A percentile compares a stretch with the other conserved stretches of the same genome.
phyloP scores from a whole-genome alignment of 2,888 invertebrate genomes.

The Trichacis sp. region DNA sequence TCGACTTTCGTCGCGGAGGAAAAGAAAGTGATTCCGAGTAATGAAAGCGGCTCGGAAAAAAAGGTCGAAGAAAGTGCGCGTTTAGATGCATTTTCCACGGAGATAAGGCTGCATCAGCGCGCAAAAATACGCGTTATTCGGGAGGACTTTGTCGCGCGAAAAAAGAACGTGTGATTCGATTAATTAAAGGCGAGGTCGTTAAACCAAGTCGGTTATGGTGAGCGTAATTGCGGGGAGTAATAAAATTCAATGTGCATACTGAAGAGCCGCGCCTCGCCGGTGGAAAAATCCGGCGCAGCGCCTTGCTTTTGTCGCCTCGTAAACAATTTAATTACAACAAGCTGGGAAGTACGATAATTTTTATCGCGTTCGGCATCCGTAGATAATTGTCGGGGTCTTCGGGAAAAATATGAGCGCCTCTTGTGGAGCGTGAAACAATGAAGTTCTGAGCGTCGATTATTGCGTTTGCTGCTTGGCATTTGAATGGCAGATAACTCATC shows the following conservation, averaged over 20 bases:
- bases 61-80: not conserved
- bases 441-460: slow-evolving; percentile 8
- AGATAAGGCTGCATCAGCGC: not conserved
- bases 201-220: slow-evolving; percentile 22
- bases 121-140: not conserved
- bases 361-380: not conserved
- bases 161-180: not conserved
- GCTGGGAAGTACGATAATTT: not conserved
- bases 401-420: not conserved
- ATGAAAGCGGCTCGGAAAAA: not conserved
- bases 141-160: not conserved
- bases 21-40: not conserved
- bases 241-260: slow-evolving; percentile 43
- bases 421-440: slow-evolving; percentile 7
- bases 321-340: not conserved
- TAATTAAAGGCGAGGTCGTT: slow-evolving; percentile 28
- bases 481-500: slow-evolving; percentile 24
- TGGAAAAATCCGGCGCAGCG: slow-evolving; percentile 9
- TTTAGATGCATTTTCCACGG: not conserved
- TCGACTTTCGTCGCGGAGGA: not conserved
- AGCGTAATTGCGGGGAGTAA: slow-evolving; percentile 33
- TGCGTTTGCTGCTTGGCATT: slow-evolving; percentile 17
- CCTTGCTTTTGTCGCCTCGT: not conserved
- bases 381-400: not conserved
- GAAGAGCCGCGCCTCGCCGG: slow-evolving; percentile 31